phyloP scores from a whole-genome alignment of 64 coral and sea anemone species.

The Platygyra sinensis region DNA sequence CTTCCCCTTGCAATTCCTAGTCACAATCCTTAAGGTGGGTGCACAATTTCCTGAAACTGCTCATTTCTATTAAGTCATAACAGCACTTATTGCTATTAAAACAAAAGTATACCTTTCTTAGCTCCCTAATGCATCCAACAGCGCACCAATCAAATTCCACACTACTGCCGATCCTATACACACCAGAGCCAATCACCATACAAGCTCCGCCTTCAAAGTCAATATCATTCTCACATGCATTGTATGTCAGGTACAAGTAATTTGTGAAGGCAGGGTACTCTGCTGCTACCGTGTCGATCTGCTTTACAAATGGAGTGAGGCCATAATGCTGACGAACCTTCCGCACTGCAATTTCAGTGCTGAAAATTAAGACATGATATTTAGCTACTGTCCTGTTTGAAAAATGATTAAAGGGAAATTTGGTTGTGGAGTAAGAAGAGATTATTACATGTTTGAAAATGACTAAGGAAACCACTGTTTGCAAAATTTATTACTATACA shows the following conservation, averaged over 20 bases:
- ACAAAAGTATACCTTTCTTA: slow-evolving; percentile 70
- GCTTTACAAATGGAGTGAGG: slow-evolving; percentile 78
- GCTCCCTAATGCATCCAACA: slow-evolving; percentile 93
- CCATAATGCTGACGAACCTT: slow-evolving; percentile 70
- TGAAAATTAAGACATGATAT: not conserved
- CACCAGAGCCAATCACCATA: slow-evolving; percentile 98
- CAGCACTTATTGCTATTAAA: not conserved
- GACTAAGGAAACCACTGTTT: no score
- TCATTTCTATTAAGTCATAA: no score
- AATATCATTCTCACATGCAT: slow-evolving; percentile 80
- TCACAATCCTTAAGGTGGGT: no score
- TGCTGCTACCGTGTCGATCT: slow-evolving; percentile 97
- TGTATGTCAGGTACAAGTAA: slow-evolving; percentile 96
- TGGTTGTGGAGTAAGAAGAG: no score
- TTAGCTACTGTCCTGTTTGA: not conserved
- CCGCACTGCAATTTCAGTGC: slow-evolving; percentile 93
- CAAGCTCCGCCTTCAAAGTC: slow-evolving; percentile 74
- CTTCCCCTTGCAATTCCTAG: no score
- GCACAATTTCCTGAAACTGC: no score
- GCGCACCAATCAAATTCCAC: slow-evolving; percentile 99
- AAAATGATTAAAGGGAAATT: not conserved
- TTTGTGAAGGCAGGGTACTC: slow-evolving; percentile 98
- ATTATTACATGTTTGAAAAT: no score
- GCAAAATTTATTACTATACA: no score
- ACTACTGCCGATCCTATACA: slow-evolving; percentile 98